Conservation (phyloP, 2,888 invertebrate species). For the Microdon myrmicae region DNA sequence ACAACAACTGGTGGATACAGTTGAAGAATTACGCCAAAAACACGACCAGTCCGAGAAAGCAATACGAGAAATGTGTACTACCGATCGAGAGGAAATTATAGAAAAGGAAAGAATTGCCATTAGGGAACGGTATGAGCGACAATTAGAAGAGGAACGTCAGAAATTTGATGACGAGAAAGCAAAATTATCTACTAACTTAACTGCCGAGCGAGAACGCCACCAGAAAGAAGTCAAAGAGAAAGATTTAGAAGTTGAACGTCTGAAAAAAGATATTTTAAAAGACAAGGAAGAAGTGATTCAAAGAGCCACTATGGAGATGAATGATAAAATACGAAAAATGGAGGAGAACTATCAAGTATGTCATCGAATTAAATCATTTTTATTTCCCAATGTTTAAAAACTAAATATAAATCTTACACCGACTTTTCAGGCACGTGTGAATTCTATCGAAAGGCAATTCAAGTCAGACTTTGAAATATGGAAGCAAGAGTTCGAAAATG, state of each 20-base stretch:
- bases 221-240: conserved; percentile 67
- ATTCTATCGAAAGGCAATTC: conserved; percentile 70
- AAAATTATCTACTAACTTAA: conserved; percentile 68
- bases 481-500: conserved; percentile 71
- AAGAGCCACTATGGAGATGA: conserved; percentile 68
- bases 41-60: conserved; percentile 72
- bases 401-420: not conserved
- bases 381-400: not conserved
- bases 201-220: conserved; percentile 66
- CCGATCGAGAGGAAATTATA: conserved; percentile 73
- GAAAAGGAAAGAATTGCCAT: conserved; percentile 72
- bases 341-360: conserved; percentile 65
- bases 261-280: conserved; percentile 64
- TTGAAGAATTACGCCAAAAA: conserved; percentile 74
- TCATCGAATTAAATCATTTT: not conserved
- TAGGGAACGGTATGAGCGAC: conserved; percentile 70
- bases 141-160: conserved; percentile 70
- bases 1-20: conserved; percentile 76
- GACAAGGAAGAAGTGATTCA: conserved; percentile 69
- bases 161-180: conserved; percentile 70
- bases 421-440: conserved; percentile 72
- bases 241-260: conserved; percentile 64
- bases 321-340: conserved; percentile 68
- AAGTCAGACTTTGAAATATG: conserved; percentile 72
- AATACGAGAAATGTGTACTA: conserved; percentile 71